Base-by-base conservation (phyloP, 2,113 vertebrate species). In the Oncorhynchus gorbuscha region DNA sequence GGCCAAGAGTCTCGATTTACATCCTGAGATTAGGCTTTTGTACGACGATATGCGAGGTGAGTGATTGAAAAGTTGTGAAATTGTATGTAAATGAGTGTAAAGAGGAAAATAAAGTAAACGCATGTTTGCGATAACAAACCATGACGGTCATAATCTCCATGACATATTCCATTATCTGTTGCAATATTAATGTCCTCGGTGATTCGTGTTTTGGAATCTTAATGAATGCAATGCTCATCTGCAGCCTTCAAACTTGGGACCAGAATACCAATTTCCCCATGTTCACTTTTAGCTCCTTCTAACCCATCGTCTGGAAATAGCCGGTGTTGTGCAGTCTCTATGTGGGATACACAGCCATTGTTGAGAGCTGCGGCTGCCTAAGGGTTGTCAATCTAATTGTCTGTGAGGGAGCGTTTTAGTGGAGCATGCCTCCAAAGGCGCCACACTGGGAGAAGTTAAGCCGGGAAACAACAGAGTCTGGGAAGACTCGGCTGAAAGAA, bases 1-100 rank as follows among this genome's bases (percentile, higher is more conserved):
- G 89, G 85, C 74, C 76, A 77, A 82, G 83, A 83, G 81, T 85
- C 74, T 86, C 69, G 72, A 86, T 84, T 91, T 81, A 76, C 22
- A 83, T 59, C 64, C 64, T 68, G 49, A 81, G 76, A 87, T 86
- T 81, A 73, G 49, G 72, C 66, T 84, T 87, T 82, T 85, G 84
- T 87, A 67, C 77, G 73, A 74, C 20, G 59, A 76, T 76, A 18
- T 26, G 68, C 74, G 74, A 78, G 73, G 68, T 64, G 76, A 83
- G 81, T 83, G 67, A 82, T 82, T 82, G 78, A 76, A 85, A 85
- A 83, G 62, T 72, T 59, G n/a, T 16, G 24, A 68, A 77, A 76
- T 5, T 6, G 69, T 30, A 26, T 69, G 59, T n/a, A 66, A 71
- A 74, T 71, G 39, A 20, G 71, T 26, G 76, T 28, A 69, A 78